These are phyloP conservation scores for Mus spicilegus DNA, from an alignment of 2,113 vertebrate species.

Conservation along the genomic window DNA sequence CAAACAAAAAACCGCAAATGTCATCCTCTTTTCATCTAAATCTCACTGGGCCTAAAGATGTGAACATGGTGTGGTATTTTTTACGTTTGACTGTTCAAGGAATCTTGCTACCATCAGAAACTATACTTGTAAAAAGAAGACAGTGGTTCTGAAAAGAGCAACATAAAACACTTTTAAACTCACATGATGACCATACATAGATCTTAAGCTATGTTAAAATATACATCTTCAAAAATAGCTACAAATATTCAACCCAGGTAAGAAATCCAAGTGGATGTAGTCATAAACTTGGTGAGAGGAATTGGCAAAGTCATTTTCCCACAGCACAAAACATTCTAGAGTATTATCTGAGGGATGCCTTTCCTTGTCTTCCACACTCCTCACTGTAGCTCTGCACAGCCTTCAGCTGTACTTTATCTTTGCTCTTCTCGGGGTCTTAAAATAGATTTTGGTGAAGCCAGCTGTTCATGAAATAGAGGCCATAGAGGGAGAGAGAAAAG, in stretches of 20 bases:
- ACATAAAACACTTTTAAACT: neutral
- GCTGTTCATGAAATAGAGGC: constrained; percentile 46
- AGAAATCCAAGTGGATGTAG: constrained; percentile 27
- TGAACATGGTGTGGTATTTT: neutral
- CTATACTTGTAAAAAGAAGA: neutral
- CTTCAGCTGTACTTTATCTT: constrained; percentile 58
- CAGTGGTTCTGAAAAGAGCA: neutral
- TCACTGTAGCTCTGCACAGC: constrained; percentile 35
- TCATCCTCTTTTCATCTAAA: neutral
- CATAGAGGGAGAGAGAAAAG: neutral
- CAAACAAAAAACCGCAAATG: neutral
- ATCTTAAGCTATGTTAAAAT: neutral
- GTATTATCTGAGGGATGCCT: constrained; percentile 7
- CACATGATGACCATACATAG: neutral
- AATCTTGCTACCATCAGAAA: neutral
- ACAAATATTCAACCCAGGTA: neutral
- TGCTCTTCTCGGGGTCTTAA: constrained; percentile 76
- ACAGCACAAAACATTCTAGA: neutral
- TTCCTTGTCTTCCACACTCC: constrained; percentile 40
- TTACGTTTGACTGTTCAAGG: neutral
- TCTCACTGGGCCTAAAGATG: neutral
- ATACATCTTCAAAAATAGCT: constrained; percentile 5
- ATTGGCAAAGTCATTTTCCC: neutral
- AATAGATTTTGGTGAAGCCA: constrained; percentile 72
- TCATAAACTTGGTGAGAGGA: constrained; percentile 26